Evolutionary conservation across 2,797 vertebrate genomes (phyloP).

Genomic region (Mionectes olivaceus): DNA sequence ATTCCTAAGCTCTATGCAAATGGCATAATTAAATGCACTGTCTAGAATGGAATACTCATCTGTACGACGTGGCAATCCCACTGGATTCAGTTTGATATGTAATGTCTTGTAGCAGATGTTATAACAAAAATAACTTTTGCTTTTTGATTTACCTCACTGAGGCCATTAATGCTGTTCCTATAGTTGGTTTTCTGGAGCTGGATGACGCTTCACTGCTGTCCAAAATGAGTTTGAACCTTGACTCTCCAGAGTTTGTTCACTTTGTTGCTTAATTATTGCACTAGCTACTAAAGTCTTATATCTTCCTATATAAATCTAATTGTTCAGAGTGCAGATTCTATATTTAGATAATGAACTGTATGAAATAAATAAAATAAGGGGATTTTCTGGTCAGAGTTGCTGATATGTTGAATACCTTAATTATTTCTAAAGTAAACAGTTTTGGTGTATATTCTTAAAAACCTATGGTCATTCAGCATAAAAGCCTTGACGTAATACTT

Average conservation of each 20-base stretch:
- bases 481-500: slow-evolving; percentile 72
- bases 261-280: slow-evolving; percentile 76
- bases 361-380: slow-evolving; percentile 84
- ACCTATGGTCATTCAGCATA: slow-evolving; percentile 69
- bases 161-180: slow-evolving; percentile 76
- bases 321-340: slow-evolving; percentile 71
- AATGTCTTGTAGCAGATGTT: slow-evolving; percentile 73
- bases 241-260: slow-evolving; percentile 70
- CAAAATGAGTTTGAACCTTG: slow-evolving; percentile 72
- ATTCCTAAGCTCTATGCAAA: slow-evolving; percentile 42
- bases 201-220: slow-evolving; percentile 66
- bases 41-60: slow-evolving; percentile 40
- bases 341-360: slow-evolving; percentile 71
- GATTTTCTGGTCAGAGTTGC: slow-evolving; percentile 49
- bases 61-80: slow-evolving; percentile 29
- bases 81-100: slow-evolving; percentile 69
- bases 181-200: slow-evolving; percentile 66
- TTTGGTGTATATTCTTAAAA: slow-evolving; percentile 73
- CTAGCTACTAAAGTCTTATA: slow-evolving; percentile 72
- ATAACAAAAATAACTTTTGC: slow-evolving; percentile 75
- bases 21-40: slow-evolving; percentile 15
- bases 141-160: slow-evolving; percentile 78
- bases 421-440: slow-evolving; percentile 66
- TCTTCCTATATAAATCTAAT: slow-evolving; percentile 70
- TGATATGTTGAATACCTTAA: slow-evolving; percentile 66